Conservation (phyloP, 37 sponge, comb jelly and placozoan genomes). For the Crambe crambe region DNA sequence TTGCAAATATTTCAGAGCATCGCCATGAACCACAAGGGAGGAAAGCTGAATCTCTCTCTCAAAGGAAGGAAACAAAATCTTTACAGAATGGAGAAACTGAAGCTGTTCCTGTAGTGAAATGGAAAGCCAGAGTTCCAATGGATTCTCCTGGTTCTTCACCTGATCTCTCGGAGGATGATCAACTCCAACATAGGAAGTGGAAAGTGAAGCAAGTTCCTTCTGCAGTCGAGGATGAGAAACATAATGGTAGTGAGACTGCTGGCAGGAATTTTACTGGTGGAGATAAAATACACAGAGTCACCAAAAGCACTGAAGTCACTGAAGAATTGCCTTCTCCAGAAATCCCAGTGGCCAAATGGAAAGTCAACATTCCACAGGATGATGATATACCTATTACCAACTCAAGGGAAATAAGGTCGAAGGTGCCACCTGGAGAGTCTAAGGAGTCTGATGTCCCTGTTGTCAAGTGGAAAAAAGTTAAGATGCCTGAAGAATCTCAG, state of each 20-base stretch:
- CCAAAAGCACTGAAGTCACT: background rate
- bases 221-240: too few species aligned
- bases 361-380: constrained; percentile 12
- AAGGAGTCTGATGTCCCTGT: constrained; percentile 33
- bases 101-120: constrained; percentile 10
- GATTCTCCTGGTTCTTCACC: too few species aligned
- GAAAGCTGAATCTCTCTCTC: too few species aligned
- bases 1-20: too few species aligned
- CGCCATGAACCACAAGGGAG: too few species aligned
- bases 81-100: background rate
- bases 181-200: background rate
- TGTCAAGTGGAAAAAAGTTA: constrained; percentile 37
- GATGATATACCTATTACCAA: constrained; percentile 31
- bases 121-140: constrained; percentile 4
- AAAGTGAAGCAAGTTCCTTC: constrained; percentile 27
- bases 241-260: too few species aligned
- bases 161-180: constrained; percentile 1
- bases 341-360: constrained; percentile 39
- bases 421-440: background rate
- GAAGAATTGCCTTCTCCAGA: constrained; percentile 35
- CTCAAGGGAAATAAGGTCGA: background rate
- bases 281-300: too few species aligned
- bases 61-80: too few species aligned
- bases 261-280: too few species aligned
- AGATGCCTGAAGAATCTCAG: constrained; percentile 1